phyloP scores from a whole-genome alignment of 2,113 vertebrate genomes.

The Brachypteracias leptosomus region DNA sequence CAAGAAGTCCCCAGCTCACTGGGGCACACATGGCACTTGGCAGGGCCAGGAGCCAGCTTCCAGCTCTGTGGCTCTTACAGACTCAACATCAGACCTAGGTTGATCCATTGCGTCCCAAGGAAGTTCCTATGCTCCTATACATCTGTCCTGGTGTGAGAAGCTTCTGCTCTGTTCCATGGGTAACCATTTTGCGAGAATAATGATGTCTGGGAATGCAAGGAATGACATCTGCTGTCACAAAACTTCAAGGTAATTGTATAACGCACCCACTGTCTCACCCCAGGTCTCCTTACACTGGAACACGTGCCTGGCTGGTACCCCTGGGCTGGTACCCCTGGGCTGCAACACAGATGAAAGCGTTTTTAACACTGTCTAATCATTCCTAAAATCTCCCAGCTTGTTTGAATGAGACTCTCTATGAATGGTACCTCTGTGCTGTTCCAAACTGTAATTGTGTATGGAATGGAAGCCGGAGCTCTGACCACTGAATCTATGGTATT shows the following conservation, averaged over 20 bases:
- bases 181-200: not conserved
- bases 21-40: not conserved
- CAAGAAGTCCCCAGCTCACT: not conserved
- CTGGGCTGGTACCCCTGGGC: not conserved
- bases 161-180: not conserved
- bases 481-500: not conserved
- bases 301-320: not conserved
- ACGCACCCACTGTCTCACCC: not conserved
- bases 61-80: not conserved
- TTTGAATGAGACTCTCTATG: not conserved
- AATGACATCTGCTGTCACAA: not conserved
- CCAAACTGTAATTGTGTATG: not conserved
- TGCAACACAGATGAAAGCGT: not conserved
- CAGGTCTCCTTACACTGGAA: not conserved
- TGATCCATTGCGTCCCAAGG: not conserved
- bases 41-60: not conserved
- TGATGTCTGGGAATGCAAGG: not conserved
- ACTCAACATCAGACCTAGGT: not conserved
- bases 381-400: not conserved
- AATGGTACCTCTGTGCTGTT: not conserved
- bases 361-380: not conserved
- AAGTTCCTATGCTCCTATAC: not conserved
- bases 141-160: not conserved
- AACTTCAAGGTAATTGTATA: not conserved
- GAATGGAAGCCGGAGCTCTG: not conserved